These are phyloP conservation scores for Nomia melanderi DNA, from an alignment of 1,140 invertebrate genomes.

Conservation along the genomic window DNA sequence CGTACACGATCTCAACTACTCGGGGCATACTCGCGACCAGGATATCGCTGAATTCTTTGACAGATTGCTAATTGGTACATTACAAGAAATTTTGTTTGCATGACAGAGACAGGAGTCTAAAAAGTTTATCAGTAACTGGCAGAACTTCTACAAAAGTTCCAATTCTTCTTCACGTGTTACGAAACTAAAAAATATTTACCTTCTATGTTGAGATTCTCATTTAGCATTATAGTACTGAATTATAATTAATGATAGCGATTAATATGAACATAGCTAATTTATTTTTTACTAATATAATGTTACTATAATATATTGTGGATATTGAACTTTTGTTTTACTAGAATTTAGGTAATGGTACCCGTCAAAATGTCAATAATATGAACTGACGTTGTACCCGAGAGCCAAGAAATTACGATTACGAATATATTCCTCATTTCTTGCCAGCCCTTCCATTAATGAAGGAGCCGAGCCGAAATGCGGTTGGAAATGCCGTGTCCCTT, in stretches of 20 bases:
- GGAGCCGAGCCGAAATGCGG: conserved; percentile 22
- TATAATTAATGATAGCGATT: too few relatives aligned
- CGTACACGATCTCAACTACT: neutral
- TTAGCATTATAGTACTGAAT: too few relatives aligned
- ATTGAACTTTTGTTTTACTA: too few relatives aligned
- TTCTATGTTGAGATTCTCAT: too few relatives aligned
- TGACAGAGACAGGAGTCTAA: neutral
- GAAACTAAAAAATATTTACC: too few relatives aligned
- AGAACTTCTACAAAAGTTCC: too few relatives aligned
- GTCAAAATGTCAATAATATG: neutral
- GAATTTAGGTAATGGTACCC: too few relatives aligned
- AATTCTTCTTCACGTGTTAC: too few relatives aligned
- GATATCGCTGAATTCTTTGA: conserved; percentile 2
- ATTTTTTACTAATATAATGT: too few relatives aligned
- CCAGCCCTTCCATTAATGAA: conserved; percentile 43
- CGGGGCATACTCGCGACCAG: neutral
- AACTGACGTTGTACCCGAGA: neutral
- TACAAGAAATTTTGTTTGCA: neutral
- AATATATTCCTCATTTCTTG: conserved; percentile 17
- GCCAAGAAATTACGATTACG: neutral
- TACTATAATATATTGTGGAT: too few relatives aligned
- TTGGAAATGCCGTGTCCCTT: conserved; percentile 45
- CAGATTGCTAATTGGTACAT: neutral
- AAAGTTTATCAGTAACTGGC: too few relatives aligned
- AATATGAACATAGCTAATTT: too few relatives aligned